phyloP scores from a whole-genome alignment of 2,797 vertebrate species.

The Mus minutoides region DNA sequence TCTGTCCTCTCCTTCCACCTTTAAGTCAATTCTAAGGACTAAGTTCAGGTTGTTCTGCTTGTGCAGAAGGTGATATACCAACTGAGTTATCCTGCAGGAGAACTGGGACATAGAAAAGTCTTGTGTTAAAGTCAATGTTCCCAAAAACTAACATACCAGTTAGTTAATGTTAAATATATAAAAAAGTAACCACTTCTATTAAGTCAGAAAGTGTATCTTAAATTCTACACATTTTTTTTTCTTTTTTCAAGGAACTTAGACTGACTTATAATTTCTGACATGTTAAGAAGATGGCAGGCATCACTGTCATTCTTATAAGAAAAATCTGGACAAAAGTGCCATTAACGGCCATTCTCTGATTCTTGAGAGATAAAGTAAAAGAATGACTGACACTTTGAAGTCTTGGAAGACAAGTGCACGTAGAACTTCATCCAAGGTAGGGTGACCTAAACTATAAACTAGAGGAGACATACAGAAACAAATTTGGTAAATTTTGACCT shows the following conservation, averaged over 20 bases:
- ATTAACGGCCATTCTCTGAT: background rate
- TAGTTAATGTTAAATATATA: constrained; percentile 17
- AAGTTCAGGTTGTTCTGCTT: background rate
- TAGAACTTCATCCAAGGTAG: background rate
- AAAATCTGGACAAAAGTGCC: background rate
- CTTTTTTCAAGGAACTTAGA: background rate
- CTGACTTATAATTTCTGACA: background rate
- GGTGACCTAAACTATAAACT: background rate
- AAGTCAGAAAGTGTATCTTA: background rate
- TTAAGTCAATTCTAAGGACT: background rate
- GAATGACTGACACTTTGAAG: background rate
- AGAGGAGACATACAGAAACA: background rate
- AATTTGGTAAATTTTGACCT: background rate
- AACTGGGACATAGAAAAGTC: background rate
- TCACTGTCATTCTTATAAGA: background rate
- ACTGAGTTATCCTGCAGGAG: background rate
- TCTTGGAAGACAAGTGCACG: background rate
- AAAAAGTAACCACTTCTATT: background rate
- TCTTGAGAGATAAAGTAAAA: background rate
- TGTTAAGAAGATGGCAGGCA: background rate
- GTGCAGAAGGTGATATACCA: background rate
- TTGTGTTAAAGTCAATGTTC: background rate
- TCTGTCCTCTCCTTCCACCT: background rate
- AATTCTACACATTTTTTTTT: background rate
- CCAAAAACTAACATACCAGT: background rate